Conservation (phyloP, 53 echinoderm and acorn worm species). For the Paelopatides confundens region DNA sequence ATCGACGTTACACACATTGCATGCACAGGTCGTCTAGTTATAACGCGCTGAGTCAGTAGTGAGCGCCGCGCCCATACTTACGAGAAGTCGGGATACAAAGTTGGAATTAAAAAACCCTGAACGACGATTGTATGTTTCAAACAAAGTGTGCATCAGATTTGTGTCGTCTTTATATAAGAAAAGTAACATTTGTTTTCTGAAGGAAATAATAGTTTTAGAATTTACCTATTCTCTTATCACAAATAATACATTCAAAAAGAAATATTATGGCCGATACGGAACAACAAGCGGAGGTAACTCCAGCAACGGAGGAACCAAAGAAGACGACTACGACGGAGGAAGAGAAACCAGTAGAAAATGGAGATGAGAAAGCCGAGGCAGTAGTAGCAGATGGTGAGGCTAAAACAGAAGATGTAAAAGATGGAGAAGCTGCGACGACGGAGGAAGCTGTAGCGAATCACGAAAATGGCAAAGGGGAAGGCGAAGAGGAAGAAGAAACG, state of each 20-base stretch:
- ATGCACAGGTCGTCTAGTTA: too few relatives aligned
- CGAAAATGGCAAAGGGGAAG: constrained; percentile 60
- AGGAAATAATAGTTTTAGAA: not conserved
- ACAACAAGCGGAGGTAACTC: constrained; percentile 69
- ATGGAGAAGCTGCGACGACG: constrained; percentile 61
- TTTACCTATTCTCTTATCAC: not conserved
- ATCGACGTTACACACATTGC: too few relatives aligned
- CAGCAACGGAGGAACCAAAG: constrained; percentile 62
- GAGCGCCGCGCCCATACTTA: constrained; percentile 21
- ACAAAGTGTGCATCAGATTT: not conserved
- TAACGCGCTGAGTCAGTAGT: constrained; percentile 14
- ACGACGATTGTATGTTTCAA: not conserved
- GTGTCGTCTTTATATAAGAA: not conserved
- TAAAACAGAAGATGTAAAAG: constrained; percentile 40
- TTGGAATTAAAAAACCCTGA: constrained; percentile 10
- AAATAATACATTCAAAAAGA: not conserved
- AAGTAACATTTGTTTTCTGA: not conserved
- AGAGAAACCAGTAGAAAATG: constrained; percentile 61
- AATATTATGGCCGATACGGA: constrained; percentile 89
- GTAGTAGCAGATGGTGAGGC: constrained; percentile 49
- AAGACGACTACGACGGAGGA: constrained; percentile 54
- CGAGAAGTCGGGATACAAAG: not conserved
- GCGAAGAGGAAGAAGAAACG: constrained; percentile 54
- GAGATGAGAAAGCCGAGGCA: constrained; percentile 48
- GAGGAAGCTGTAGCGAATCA: constrained; percentile 63